Evolutionary conservation across 2,797 vertebrate species (phyloP).

Genomic region (Knipowitschia caucasica): DNA sequence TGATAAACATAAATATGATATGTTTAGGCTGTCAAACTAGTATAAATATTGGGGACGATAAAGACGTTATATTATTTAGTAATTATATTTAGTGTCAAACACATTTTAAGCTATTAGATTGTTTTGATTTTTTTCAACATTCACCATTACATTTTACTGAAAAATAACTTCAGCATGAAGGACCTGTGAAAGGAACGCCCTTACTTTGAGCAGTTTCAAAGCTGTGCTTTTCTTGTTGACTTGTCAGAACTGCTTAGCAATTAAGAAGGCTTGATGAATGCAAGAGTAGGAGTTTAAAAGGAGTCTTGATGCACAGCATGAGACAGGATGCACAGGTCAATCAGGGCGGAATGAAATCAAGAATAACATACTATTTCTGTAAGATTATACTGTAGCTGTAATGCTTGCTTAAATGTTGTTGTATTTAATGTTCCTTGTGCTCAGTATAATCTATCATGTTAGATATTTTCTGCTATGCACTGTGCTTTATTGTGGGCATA

Average conservation of each 20-base stretch:
- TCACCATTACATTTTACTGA: constrained; percentile 23
- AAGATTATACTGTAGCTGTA: too few species aligned
- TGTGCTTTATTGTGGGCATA: neutral
- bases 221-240: constrained; percentile 18
- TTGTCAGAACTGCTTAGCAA: constrained; percentile 20
- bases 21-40: too few species aligned
- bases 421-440: constrained; percentile 5
- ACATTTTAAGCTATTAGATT: constrained; percentile 17
- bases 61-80: neutral
- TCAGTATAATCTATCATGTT: constrained; percentile 10
- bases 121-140: constrained; percentile 34
- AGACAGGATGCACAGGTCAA: constrained; percentile 33
- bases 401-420: too few species aligned
- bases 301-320: constrained; percentile 20
- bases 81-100: neutral
- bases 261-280: constrained; percentile 9
- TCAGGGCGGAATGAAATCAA: constrained; percentile 38
- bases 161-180: constrained; percentile 18
- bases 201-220: constrained; percentile 25
- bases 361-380: constrained; percentile 5
- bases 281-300: constrained; percentile 22
- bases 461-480: constrained; percentile 26
- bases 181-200: constrained; percentile 4
- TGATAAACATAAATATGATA: too few species aligned
- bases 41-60: too few species aligned